Base-by-base conservation (phyloP, 2,888 invertebrate genomes). In the Drosophila borborema region DNA sequence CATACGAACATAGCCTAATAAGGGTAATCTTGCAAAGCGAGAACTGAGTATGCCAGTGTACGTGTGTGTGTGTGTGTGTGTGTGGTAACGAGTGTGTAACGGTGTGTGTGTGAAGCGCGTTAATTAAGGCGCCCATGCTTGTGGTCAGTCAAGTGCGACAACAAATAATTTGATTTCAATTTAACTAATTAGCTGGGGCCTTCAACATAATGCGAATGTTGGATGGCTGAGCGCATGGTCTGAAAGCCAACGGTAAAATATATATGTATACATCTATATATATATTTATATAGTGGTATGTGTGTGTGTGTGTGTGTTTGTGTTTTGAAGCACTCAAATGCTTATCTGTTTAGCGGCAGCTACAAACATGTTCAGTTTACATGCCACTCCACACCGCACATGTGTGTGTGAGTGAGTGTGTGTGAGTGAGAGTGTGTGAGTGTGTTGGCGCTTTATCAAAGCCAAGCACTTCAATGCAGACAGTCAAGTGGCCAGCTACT, bases 111-210 rank as follows among this genome's bases (percentile, higher is more conserved):
- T 61, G 34, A 55, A 80, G 69, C 77, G 90, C 86, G 88, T 83
- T 90, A 91, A 92, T 91, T 91, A 86, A 86, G 80, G 85, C 82
- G 79, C 78, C 72, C 86, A 78, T 73, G 84, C 81, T 74, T 75
- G 89, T 76, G 91, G 90, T 77, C 84, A 83, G 85, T 87, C 85
- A 91, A 91, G 92, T 90, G 92, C 90, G 90, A 89, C 91, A 91
- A 90, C 91, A 91, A 92, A 91, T 91, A 90, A 91, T 91, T 91
- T 90, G 91, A 92, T 91, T 91, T 91, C 90, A 91, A 91, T 91
- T 92, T 86, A 90, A 91, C 90, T 91, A 91, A 91, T 91, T 91
- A 92, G 91, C 84, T 86, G 74, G 78, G 74, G 80, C 84, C 85
- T 80, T 79, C 86, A 85, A 83, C 87, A 86, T 90, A 69, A 74